Evolutionary conservation across 1,140 invertebrate species (phyloP), one percentile per base, ranked within the genome.

Genomic region (Drosophila ambigua): DNA sequence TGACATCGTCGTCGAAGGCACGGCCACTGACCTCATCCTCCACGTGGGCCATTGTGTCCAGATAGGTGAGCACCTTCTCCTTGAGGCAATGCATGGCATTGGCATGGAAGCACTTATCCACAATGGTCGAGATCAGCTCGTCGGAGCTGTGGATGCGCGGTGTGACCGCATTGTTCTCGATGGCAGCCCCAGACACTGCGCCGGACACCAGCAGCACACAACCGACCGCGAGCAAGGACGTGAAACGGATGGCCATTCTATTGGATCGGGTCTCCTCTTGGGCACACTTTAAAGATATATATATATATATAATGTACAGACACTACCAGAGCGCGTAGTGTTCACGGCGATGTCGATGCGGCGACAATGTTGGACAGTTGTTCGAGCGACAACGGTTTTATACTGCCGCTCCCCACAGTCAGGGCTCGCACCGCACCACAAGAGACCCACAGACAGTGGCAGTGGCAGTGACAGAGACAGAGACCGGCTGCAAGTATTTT

Each of bases 81-180:
- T 96, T 96, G 46, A 96, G 92, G 77, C 96, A 97, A 52, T 93
- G 93, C 73, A 94, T 94, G 71, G 94, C 94, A 61, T 95, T 93
- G 13, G 93, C 93, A 69, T 93, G 93, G 77, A 95, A 94, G 93
- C 96, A 96, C 89, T 95, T 94, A 92, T 94, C 94, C 72, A 96
- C 92, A 57, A 96, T 95, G 76, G 94, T 94, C 13, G 94, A 93
- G 31, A 96, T 93, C 15, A 96, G 93, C 87, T 96, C 95, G 72
- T 95, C 94, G 87, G 94, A 94, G 66, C 92, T 93, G 64, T 92
- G 91, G 79, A 94, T 93, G 66, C 93, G 93, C 51, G 94, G 93
- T 39, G 93, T 93, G 48, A 93, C 92, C 24, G 88, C 92, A 75
- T 93, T 93, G 26, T 7, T 13, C 91, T 94, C 94, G 76, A 92